Evolutionary conservation across 2,888 invertebrate genomes (phyloP).

Genomic region (Muschampia staudingeri): DNA sequence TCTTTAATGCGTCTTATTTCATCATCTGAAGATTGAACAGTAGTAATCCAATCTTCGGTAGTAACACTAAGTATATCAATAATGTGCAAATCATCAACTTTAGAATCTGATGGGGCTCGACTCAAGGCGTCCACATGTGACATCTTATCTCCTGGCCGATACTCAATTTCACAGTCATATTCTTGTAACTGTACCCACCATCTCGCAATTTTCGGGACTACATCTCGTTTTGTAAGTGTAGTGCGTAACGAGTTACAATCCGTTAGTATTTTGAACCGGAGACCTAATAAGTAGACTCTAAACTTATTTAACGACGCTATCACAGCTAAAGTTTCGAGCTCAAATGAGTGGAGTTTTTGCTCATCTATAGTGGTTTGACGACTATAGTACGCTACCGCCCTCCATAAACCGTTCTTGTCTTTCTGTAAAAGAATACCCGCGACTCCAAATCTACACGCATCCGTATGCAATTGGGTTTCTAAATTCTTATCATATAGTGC

Average conservation of each 20-base stretch:
- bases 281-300: constrained; percentile 28
- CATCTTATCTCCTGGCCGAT: constrained; percentile 37
- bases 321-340: constrained; percentile 62
- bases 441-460: neutral
- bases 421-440: neutral
- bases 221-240: constrained; percentile 37
- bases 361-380: constrained; percentile 56
- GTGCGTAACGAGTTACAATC: constrained; percentile 44
- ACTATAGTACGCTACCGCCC: constrained; percentile 25
- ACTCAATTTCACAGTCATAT: constrained; percentile 34
- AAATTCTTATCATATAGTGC: neutral
- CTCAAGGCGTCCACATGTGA: constrained; percentile 51
- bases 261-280: constrained; percentile 34
- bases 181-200: constrained; percentile 38
- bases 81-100: neutral
- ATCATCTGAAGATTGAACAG: neutral
- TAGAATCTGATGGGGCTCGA: constrained; percentile 18
- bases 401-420: neutral
- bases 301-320: constrained; percentile 41
- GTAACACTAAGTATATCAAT: neutral
- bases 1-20: neutral
- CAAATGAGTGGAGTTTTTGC: constrained; percentile 62
- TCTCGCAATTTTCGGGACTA: constrained; percentile 30
- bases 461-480: constrained; percentile 10
- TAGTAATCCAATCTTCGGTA: neutral